Evolutionary conservation across 2,888 invertebrate species (phyloP).

Genomic region (Scaptodrosophila latifasciaeformis): DNA sequence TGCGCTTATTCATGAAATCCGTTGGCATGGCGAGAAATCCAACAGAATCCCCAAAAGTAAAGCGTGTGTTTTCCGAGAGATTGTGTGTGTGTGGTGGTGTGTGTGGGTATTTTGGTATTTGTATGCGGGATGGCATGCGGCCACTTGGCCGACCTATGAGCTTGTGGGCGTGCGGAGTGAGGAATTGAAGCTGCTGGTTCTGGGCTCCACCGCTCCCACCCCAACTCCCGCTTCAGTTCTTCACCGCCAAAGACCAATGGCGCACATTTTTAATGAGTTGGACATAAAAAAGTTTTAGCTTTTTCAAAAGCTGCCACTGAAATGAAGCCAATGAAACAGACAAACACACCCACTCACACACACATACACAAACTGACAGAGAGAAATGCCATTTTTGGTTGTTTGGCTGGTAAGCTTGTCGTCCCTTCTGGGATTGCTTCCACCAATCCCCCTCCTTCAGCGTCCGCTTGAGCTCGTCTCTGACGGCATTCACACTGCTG

Average conservation of each 20-base stretch:
- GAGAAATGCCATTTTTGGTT: background rate
- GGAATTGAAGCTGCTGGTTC: no score
- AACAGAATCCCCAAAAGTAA: slow-evolving; percentile 37
- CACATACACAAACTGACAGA: background rate
- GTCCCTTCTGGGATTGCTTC: no score
- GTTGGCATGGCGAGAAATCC: slow-evolving; percentile 4
- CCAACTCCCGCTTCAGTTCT: no score
- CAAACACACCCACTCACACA: no score
- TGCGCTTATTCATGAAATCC: slow-evolving; percentile 33
- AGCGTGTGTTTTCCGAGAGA: slow-evolving; percentile 1
- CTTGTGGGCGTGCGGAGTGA: slow-evolving; percentile 11
- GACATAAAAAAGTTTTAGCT: slow-evolving; percentile 67
- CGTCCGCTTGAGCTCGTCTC: slow-evolving; percentile 39
- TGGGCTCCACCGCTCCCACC: slow-evolving; percentile 19
- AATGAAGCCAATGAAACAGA: slow-evolving; percentile 58
- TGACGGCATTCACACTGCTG: slow-evolving; percentile 9
- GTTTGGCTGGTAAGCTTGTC: background rate
- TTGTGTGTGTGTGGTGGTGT: no score
- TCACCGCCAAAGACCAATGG: slow-evolving; percentile 56
- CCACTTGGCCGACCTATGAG: no score
- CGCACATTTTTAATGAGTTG: slow-evolving; percentile 68
- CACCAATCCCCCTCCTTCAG: background rate
- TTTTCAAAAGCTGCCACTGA: slow-evolving; percentile 55
- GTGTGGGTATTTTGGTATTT: no score
- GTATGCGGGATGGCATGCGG: no score